Base-by-base conservation (phyloP, 2,113 vertebrate genomes). In the Rhynchopsitta pachyrhyncha region DNA sequence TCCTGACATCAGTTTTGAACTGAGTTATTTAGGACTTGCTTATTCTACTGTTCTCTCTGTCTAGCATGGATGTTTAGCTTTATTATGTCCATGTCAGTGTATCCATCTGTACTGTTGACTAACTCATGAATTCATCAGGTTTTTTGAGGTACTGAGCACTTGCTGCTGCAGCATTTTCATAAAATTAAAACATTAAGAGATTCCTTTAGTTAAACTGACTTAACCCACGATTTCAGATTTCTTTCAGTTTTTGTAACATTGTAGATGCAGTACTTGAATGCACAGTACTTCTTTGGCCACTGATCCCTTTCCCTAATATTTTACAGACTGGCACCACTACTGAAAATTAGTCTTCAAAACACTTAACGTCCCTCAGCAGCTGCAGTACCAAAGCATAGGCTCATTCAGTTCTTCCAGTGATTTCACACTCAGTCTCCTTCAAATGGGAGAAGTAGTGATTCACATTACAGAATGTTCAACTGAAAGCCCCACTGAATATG, bases 371-470 rank as follows among this genome's bases (percentile, higher is more conserved):
- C 81, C 49, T 86, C 63, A 74, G 59, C 80, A 95, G 76, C 80
- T 88, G 62, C 37, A 84, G 37, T 76, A 63, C 76, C 73, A 79
- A 87, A 59, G 62, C 74, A 57, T 19, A 50, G 68, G 70, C 71
- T 75, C 86, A 39, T 96, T 97, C 76, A 92, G 42, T 94, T 97
- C 95, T 95, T 93, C 57, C 91, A 93, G 70, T 91, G 91, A 92
- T 86, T 89, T 83, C 74, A 91, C 82, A 64, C 47, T 67, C 41
- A 17, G 70, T 68, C 39, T 85, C 63, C 77, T 82, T 96, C 28
- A 28, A 37, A 87, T 31, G 66, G 59, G 75, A 94, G 89, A 81
- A 52, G 68, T 39, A 92, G 77, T 90, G 93, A 96, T 92, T 94
- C 88, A 89, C 50, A 46, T 78, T 79, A 64, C 73, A 90, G 78